Percentiles rank a stretch among this genome's conserved stretches.
These are phyloP conservation scores for Brachypterus glaber DNA, from an alignment of 2,888 invertebrate species.

Conservation along the genomic window DNA sequence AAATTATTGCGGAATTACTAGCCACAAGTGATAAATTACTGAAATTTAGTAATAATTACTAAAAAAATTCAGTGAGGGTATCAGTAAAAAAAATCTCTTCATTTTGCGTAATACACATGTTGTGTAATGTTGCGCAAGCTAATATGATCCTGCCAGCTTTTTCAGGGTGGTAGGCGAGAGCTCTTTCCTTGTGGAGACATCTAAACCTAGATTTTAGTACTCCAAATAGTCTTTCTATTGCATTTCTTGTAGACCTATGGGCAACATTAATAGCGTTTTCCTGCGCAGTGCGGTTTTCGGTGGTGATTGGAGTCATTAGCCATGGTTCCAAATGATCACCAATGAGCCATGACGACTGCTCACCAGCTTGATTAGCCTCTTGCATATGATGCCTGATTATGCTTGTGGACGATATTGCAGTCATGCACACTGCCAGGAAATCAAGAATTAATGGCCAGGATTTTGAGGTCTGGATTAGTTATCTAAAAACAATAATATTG, in stretches of 20 bases:
- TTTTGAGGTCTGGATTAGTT: too few species aligned
- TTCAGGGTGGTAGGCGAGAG: constrained; percentile 9
- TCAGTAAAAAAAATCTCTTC: too few species aligned
- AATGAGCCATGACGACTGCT: not conserved
- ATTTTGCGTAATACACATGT: too few species aligned
- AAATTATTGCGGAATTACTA: too few species aligned
- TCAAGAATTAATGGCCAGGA: too few species aligned
- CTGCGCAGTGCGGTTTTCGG: constrained; percentile 2
- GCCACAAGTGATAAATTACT: too few species aligned
- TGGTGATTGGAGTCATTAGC: constrained; percentile 6
- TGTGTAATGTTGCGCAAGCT: constrained; percentile 12
- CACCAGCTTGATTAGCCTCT: not conserved
- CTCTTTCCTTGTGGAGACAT: constrained; percentile 9
- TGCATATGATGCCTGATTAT: not conserved
- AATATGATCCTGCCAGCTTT: constrained; percentile 13
- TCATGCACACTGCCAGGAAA: too few species aligned
- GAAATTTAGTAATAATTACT: too few species aligned
- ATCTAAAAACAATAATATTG: too few species aligned
- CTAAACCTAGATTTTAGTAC: constrained; percentile 10
- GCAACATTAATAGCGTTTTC: constrained; percentile 3
- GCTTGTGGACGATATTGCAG: too few species aligned
- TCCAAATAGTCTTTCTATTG: constrained; percentile 7
- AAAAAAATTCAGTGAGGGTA: too few species aligned
- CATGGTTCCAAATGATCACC: constrained; percentile 4
- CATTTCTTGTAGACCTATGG: constrained; percentile 1